phyloP scores from a whole-genome alignment of 2,797 vertebrate species.

The Myotis vivesi region DNA sequence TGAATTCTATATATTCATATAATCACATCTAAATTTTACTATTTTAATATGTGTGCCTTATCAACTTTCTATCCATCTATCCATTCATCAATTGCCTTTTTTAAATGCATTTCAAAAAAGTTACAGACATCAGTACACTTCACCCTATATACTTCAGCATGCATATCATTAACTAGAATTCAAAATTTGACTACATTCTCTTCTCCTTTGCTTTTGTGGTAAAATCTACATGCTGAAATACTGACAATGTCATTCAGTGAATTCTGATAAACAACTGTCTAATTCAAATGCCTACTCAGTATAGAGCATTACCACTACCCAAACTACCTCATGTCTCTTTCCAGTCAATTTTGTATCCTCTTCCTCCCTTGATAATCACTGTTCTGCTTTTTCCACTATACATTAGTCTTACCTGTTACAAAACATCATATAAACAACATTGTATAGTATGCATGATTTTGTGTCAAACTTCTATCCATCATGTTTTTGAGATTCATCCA shows the following conservation, averaged over 20 bases:
- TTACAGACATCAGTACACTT: neutral
- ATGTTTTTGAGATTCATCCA: neutral
- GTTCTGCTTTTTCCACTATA: neutral
- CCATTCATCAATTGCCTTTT: neutral
- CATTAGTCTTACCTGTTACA: neutral
- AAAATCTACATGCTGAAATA: neutral
- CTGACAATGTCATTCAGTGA: neutral
- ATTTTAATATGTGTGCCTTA: neutral
- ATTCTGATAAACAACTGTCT: neutral
- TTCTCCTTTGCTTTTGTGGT: neutral
- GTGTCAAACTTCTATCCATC: neutral
- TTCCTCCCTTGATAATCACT: neutral
- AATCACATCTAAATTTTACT: neutral
- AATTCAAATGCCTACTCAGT: neutral
- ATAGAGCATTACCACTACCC: neutral
- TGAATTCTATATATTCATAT: neutral
- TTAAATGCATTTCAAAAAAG: neutral
- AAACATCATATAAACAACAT: neutral
- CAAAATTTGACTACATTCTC: neutral
- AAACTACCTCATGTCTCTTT: neutral
- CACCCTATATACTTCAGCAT: neutral
- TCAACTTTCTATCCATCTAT: neutral
- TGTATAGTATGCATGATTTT: neutral
- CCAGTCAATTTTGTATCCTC: neutral
- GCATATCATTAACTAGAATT: neutral